phyloP scores from a whole-genome alignment of 2,113 vertebrate species.

The Solea solea region DNA sequence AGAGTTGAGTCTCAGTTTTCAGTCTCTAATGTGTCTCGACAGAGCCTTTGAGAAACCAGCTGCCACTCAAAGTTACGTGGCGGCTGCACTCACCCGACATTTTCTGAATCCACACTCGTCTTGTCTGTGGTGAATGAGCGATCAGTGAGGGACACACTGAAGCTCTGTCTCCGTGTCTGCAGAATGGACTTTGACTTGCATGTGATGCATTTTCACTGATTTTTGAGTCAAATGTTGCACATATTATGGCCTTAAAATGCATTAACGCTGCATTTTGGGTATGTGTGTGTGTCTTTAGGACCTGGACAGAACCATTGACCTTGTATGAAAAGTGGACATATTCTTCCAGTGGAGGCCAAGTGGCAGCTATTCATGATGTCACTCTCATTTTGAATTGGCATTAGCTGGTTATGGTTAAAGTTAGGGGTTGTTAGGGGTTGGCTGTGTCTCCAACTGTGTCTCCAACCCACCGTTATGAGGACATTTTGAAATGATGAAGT shows the following conservation, averaged over 20 bases:
- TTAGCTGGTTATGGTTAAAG: too few relatives aligned
- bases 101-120: slow-evolving; percentile 43
- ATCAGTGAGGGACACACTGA: slow-evolving; percentile 43
- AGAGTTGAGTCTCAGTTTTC: slow-evolving; percentile 19
- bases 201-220: slow-evolving; percentile 11
- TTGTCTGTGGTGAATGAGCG: slow-evolving; percentile 35
- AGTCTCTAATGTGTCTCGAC: slow-evolving; percentile 26
- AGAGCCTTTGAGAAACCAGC: slow-evolving; percentile 40
- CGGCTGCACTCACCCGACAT: slow-evolving; percentile 59
- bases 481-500: too few relatives aligned
- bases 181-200: slow-evolving; percentile 29
- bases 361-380: too few relatives aligned
- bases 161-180: slow-evolving; percentile 55
- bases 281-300: slow-evolving; percentile 1
- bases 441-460: too few relatives aligned
- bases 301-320: too few relatives aligned
- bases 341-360: too few relatives aligned
- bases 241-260: slow-evolving; percentile 6
- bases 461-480: too few relatives aligned
- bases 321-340: too few relatives aligned
- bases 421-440: too few relatives aligned
- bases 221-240: slow-evolving; percentile 25
- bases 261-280: slow-evolving; percentile 5
- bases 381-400: too few relatives aligned
- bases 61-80: slow-evolving; percentile 41